A percentile compares a stretch with the other conserved stretches of the same genome.
Evolutionary conservation across 2,888 invertebrate species (phyloP).

Genomic region (Lomographa bimaculata): DNA sequence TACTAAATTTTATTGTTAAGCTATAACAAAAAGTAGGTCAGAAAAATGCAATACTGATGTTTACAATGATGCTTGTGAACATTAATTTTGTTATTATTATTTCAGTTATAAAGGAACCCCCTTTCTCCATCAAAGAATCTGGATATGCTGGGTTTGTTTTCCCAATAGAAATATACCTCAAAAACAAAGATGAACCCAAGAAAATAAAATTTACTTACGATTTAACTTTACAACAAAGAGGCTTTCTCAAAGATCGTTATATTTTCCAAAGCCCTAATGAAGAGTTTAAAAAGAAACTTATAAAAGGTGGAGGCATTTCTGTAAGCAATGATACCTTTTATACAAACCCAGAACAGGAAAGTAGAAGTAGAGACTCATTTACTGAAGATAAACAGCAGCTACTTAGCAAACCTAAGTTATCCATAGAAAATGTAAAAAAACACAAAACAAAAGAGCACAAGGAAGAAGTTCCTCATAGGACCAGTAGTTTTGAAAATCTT

Average conservation of each 20-base stretch:
- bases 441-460: conserved; percentile 84
- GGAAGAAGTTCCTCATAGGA: conserved; percentile 81
- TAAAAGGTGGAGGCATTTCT: conserved; percentile 92
- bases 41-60: too few species aligned
- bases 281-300: conserved; percentile 93
- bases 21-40: too few species aligned
- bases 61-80: too few species aligned
- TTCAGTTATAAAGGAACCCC: conserved; percentile 95
- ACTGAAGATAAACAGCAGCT: conserved; percentile 84
- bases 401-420: conserved; percentile 88
- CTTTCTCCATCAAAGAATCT: conserved; percentile 95
- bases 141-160: conserved; percentile 97
- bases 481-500: conserved; percentile 89
- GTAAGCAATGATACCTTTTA: conserved; percentile 72
- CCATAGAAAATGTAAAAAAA: conserved; percentile 83
- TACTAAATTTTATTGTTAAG: too few species aligned
- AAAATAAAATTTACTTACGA: conserved; percentile 93
- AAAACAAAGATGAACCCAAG: conserved; percentile 95
- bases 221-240: conserved; percentile 90
- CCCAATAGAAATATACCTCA: conserved; percentile 94
- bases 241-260: conserved; percentile 91
- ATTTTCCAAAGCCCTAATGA: conserved; percentile 94
- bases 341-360: conserved; percentile 79
- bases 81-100: conserved; percentile 35
- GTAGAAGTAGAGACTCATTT: conserved; percentile 82